Evolutionary conservation across 1,140 invertebrate species (phyloP).

Genomic region (Frieseomelitta varia): DNA sequence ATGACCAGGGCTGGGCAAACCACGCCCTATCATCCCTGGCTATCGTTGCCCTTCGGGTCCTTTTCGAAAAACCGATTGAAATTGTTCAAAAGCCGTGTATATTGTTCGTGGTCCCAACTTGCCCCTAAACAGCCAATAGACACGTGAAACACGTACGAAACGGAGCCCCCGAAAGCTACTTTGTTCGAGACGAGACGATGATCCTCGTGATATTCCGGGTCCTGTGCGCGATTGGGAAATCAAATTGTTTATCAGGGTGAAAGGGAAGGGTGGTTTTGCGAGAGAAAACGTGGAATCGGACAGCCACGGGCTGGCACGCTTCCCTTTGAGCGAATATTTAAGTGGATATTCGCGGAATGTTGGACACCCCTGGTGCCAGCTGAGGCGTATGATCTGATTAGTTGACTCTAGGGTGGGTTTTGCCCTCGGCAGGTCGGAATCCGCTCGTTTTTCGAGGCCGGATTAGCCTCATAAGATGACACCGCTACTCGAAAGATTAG

Average conservation of each 20-base stretch:
- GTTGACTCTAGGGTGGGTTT: slow-evolving; percentile 75
- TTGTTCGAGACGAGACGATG: no score
- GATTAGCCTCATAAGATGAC: slow-evolving; percentile 69
- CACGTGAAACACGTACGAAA: background rate
- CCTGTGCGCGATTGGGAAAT: background rate
- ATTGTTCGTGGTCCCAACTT: fast-evolving
- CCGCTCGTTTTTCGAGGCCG: slow-evolving; percentile 71
- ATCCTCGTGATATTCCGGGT: background rate
- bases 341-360: slow-evolving; percentile 62
- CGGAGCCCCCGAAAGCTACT: no score
- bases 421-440: slow-evolving; percentile 74
- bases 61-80: slow-evolving; percentile 1
- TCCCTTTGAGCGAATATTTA: slow-evolving; percentile 47
- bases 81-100: background rate
- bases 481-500: slow-evolving; percentile 38
- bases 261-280: background rate
- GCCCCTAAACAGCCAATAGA: no score
- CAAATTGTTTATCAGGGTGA: no score
- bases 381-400: slow-evolving; percentile 80
- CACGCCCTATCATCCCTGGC: slow-evolving; percentile 72
- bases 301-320: background rate
- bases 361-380: slow-evolving; percentile 76
- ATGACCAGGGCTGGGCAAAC: slow-evolving; percentile 74
- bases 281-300: background rate
- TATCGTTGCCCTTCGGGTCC: background rate